A percentile compares a stretch with the other conserved stretches of the same genome.
phyloP scores from a whole-genome alignment of 2,888 invertebrate species.

The Odontocerum albicorne region DNA sequence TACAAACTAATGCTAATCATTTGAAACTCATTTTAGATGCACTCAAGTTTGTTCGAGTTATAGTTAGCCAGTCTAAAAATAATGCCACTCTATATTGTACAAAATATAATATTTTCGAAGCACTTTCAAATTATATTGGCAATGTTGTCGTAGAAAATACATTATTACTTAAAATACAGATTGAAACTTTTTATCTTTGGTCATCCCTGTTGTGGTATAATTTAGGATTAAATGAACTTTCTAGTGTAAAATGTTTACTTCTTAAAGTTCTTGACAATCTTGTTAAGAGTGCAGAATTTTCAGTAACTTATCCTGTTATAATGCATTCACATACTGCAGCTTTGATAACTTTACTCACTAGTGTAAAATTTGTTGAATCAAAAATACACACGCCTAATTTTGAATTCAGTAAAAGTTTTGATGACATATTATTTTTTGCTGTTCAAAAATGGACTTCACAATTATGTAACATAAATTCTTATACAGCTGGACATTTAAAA shows the following conservation, averaged over 20 bases:
- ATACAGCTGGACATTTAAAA: slow-evolving; percentile 52
- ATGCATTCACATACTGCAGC: slow-evolving; percentile 62
- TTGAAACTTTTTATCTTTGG: slow-evolving; percentile 63
- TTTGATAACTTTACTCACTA: slow-evolving; percentile 52
- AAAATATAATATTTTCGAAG: slow-evolving; percentile 58
- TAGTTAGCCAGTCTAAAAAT: slow-evolving; percentile 63
- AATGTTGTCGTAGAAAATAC: slow-evolving; percentile 55
- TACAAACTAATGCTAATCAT: slow-evolving; percentile 23
- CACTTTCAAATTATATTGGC: slow-evolving; percentile 58
- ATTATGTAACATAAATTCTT: slow-evolving; percentile 45
- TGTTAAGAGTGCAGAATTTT: slow-evolving; percentile 58
- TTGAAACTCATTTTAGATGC: slow-evolving; percentile 68
- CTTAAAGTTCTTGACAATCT: slow-evolving; percentile 61
- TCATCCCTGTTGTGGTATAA: slow-evolving; percentile 58
- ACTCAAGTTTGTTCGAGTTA: slow-evolving; percentile 71
- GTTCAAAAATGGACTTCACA: slow-evolving; percentile 55
- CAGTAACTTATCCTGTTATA: slow-evolving; percentile 49
- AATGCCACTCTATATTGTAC: slow-evolving; percentile 56
- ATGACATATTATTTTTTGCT: slow-evolving; percentile 10
- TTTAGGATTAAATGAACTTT: slow-evolving; percentile 51
- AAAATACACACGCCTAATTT: slow-evolving; percentile 5
- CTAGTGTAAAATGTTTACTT: slow-evolving; percentile 57
- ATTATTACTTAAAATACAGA: slow-evolving; percentile 61
- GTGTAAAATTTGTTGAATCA: slow-evolving; percentile 22
- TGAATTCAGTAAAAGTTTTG: slow-evolving; percentile 35